Base-by-base conservation (phyloP, 2,113 vertebrate genomes). In the Cebidichthys violaceus region DNA sequence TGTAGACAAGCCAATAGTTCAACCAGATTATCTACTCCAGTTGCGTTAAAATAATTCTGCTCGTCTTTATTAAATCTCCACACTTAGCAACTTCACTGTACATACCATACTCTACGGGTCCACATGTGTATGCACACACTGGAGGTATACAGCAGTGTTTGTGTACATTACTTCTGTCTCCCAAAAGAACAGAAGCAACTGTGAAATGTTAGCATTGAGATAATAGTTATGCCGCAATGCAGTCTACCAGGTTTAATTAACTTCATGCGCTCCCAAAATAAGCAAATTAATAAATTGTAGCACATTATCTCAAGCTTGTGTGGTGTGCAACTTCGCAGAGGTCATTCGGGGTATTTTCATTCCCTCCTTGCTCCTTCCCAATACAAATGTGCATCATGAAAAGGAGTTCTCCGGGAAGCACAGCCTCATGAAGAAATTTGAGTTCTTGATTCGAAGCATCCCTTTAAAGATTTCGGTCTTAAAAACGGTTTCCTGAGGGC, bases 401-500 rank as follows among this genome's bases (percentile, higher is more conserved):
- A 22, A 35, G 6, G 80, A 64, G 57, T 79, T 82, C 50, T 78
- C 20, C 41, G 60, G 55, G 37, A 89, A 65, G 68, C 39, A n/a
- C 10, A 1, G 82, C 50, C 37, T 84, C 61, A 17, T 29, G 81
- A 70, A 78, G 54, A 79, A 82, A 89, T 86, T 54, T 9, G n/a
- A 85, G 57, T 62, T 85, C 54, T 81, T 77, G 65, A 87, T 85
- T 83, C 83, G 55, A 86, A 81, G 76, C 59, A 67, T 76, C 37
- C 72, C 60, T 89, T 84, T 84, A 77, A 87, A 88, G 87, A 81
- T 70, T 88, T 83, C 83, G 83, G 87, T 83, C 57, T 86, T 84
- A 73, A 85, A 50, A 57, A 81, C 50, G 6, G 64, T 83, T 77
- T 89, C 90, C 87, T 27, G 57, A 47, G 83, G 82, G 18, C 62